These are phyloP conservation scores for Myotis myotis DNA, from an alignment of 2,797 vertebrate species.

Conservation along the genomic window DNA sequence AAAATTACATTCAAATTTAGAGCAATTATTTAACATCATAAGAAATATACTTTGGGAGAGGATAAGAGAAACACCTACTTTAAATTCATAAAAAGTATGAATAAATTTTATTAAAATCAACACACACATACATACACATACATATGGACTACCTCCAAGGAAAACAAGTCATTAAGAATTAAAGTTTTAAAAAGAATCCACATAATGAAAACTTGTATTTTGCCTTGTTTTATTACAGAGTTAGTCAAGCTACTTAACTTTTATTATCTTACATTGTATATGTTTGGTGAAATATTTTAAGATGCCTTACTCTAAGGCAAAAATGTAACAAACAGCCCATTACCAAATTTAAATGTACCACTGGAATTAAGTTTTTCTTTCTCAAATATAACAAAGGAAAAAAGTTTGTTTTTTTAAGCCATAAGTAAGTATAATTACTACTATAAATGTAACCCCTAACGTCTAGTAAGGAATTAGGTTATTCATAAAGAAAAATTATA, in stretches of 20 bases:
- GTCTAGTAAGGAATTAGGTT: slow-evolving; percentile 34
- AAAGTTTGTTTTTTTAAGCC: not conserved
- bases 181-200: slow-evolving; percentile 20
- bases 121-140: not conserved
- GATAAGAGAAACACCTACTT: not conserved
- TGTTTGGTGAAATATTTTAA: slow-evolving; percentile 23
- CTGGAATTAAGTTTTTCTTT: not conserved
- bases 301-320: not conserved
- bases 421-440: not conserved
- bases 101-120: slow-evolving; percentile 42
- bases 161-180: slow-evolving; percentile 41
- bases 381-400: slow-evolving; percentile 25
- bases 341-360: not conserved
- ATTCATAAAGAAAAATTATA: slow-evolving; percentile 47
- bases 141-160: not conserved
- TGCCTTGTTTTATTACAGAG: not conserved
- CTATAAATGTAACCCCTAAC: not conserved
- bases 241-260: not conserved
- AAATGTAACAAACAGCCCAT: not conserved
- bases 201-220: not conserved
- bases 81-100: not conserved
- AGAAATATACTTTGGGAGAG: not conserved
- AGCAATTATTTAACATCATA: slow-evolving; percentile 8
- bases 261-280: not conserved
- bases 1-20: slow-evolving; percentile 46